Evolutionary conservation across 2,888 invertebrate species (phyloP).

Genomic region (Nemurella pictetii): DNA sequence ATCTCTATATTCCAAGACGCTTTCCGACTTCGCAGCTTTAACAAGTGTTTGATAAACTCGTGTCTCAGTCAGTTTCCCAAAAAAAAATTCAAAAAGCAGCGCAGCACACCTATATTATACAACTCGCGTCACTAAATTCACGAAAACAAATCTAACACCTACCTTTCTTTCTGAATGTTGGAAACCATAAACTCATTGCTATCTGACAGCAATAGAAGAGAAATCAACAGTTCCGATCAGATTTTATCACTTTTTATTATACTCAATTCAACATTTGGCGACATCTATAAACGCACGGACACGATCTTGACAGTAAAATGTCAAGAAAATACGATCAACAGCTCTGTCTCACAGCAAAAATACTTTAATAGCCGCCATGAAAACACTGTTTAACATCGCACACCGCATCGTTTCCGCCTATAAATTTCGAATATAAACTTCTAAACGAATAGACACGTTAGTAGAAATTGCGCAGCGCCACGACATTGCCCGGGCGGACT

Average conservation of each 20-base stretch:
- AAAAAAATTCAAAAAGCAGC: too few relatives aligned
- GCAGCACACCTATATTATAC: too few relatives aligned
- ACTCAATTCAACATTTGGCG: neutral
- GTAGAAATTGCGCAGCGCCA: neutral
- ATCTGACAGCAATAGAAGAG: neutral
- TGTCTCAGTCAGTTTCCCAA: neutral
- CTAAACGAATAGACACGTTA: neutral
- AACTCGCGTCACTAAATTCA: neutral
- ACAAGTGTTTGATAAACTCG: neutral
- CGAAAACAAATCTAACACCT: neutral
- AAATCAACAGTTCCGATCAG: neutral
- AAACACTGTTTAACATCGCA: neutral
- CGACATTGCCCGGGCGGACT: neutral
- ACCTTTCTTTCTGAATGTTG: neutral
- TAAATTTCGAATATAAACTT: neutral
- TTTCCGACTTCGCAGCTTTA: neutral
- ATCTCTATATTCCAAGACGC: neutral
- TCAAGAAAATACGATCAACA: neutral
- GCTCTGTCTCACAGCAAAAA: neutral
- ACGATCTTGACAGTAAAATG: neutral
- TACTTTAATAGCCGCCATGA: neutral
- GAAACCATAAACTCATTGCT: neutral
- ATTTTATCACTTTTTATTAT: neutral
- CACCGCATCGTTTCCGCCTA: neutral
- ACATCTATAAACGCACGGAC: neutral